Evolutionary conservation across 37 sponge, comb jelly and placozoan genomes (phyloP).

Genomic region (Cliona cf. orientalis): DNA sequence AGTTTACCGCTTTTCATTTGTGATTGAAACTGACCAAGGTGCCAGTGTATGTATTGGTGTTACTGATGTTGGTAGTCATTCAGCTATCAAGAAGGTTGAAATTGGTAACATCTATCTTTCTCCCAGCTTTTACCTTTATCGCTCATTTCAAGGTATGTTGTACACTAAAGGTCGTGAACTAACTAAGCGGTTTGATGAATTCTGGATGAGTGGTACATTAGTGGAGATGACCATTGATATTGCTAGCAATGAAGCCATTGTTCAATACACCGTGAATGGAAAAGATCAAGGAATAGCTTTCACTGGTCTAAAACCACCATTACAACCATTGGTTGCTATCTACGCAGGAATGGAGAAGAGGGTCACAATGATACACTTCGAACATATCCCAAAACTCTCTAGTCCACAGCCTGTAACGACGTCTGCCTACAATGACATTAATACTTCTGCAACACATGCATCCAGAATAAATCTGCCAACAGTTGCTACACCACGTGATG

Average conservation of each 20-base stretch:
- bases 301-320: slow-evolving; percentile 21
- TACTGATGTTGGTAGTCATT: background rate
- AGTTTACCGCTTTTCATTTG: slow-evolving; percentile 34
- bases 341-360: slow-evolving; percentile 64
- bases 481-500: background rate
- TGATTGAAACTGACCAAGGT: slow-evolving; percentile 56
- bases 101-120: slow-evolving; percentile 35
- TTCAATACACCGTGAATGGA: slow-evolving; percentile 33
- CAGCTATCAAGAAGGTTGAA: background rate
- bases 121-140: slow-evolving; percentile 40
- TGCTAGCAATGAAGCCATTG: background rate
- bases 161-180: slow-evolving; percentile 42
- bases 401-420: background rate
- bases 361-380: slow-evolving; percentile 43
- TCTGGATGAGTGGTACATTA: slow-evolving; percentile 62
- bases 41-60: slow-evolving; percentile 59
- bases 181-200: slow-evolving; percentile 29
- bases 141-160: slow-evolving; percentile 58
- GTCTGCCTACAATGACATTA: background rate
- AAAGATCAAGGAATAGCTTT: slow-evolving; percentile 48
- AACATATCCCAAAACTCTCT: background rate
- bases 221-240: slow-evolving; percentile 45
- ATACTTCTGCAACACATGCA: background rate
- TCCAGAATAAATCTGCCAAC: background rate
- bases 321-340: slow-evolving; percentile 46